Conservation (phyloP, 2,888 invertebrate genomes). For the Agelastica alni region DNA sequence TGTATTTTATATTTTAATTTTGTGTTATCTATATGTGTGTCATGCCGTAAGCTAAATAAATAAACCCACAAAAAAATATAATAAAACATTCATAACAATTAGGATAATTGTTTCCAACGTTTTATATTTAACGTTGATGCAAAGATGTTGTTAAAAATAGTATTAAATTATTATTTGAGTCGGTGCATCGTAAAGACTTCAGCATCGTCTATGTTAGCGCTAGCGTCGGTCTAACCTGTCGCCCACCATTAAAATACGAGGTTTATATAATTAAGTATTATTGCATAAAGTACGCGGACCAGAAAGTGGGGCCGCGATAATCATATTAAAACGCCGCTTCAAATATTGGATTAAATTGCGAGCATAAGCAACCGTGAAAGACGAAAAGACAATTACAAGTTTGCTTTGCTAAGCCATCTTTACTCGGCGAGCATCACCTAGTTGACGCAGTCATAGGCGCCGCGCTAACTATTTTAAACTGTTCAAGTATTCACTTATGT, state of each 20-base stretch:
- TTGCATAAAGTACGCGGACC: constrained; percentile 40
- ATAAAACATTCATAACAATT: too few species aligned
- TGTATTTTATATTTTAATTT: too few species aligned
- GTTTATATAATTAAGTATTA: constrained; percentile 42
- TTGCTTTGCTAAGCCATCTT: constrained; percentile 22
- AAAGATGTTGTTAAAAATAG: not conserved
- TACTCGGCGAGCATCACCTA: constrained; percentile 3
- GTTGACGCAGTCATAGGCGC: constrained; percentile 1
- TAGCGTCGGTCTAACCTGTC: constrained; percentile 25
- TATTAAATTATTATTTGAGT: not conserved
- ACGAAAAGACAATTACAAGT: constrained; percentile 32
- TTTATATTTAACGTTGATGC: too few species aligned
- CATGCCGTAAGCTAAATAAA: too few species aligned
- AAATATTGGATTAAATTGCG: constrained; percentile 41
- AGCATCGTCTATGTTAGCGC: not conserved
- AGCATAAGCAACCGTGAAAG: constrained; percentile 29
- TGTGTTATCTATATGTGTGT: too few species aligned
- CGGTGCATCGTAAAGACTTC: not conserved
- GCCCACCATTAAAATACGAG: constrained; percentile 38
- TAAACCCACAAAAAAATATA: too few species aligned
- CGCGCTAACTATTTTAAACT: too few species aligned
- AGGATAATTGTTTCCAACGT: too few species aligned
- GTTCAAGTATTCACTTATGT: too few species aligned
- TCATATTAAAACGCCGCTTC: constrained; percentile 42
- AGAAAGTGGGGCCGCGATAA: constrained; percentile 39